phyloP scores from a whole-genome alignment of 1,140 invertebrate genomes.

The Panagrolaimus sp. region DNA sequence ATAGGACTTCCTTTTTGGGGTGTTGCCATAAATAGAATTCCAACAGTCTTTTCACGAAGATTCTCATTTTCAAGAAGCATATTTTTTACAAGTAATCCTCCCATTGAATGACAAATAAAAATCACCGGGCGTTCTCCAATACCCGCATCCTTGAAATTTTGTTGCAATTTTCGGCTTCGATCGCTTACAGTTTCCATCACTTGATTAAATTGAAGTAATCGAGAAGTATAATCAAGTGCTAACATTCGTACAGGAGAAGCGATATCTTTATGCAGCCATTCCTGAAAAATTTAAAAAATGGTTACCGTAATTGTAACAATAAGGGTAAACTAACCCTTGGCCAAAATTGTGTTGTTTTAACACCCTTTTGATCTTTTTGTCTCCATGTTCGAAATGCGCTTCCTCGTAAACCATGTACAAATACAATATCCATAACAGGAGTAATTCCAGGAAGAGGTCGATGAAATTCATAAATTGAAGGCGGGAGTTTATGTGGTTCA shows the following conservation, averaged over 20 bases:
- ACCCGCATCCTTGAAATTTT: constrained; percentile 25
- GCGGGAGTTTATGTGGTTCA: constrained; percentile 35
- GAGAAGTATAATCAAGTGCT: constrained; percentile 41
- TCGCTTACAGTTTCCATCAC: constrained; percentile 32
- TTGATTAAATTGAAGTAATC: constrained; percentile 31
- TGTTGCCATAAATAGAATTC: constrained; percentile 43
- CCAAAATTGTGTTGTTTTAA: constrained; percentile 42
- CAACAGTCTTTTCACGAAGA: constrained; percentile 35
- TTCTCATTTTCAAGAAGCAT: constrained; percentile 39
- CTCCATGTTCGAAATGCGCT: constrained; percentile 41
- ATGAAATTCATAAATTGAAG: constrained; percentile 37
- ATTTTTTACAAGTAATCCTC: constrained; percentile 42
- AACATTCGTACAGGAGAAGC: constrained; percentile 33
- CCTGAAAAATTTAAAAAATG: constrained; percentile 9
- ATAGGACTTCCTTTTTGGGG: constrained; percentile 39
- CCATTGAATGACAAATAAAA: constrained; percentile 43
- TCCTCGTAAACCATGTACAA: constrained; percentile 41
- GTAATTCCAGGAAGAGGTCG: constrained; percentile 26
- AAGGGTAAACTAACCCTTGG: constrained; percentile 12
- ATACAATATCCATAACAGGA: constrained; percentile 21
- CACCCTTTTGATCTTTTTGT: constrained; percentile 28
- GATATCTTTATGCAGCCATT: constrained; percentile 39
- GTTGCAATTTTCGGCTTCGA: constrained; percentile 26
- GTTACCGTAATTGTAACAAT: no score
- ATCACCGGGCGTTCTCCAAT: constrained; percentile 36